phyloP scores from a whole-genome alignment of 2,888 invertebrate genomes.

The Cantharis rustica region DNA sequence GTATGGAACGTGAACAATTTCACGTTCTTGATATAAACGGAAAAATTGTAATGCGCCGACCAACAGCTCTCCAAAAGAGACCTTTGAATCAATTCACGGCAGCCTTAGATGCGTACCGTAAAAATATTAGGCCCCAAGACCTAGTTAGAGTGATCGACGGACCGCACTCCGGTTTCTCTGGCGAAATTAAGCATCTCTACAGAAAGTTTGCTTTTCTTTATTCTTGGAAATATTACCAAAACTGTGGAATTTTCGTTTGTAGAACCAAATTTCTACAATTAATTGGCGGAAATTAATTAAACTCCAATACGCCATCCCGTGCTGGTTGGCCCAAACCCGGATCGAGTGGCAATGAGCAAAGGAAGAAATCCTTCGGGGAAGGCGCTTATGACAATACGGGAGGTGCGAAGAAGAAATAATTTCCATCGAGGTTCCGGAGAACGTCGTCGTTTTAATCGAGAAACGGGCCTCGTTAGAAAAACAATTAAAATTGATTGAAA shows the following conservation, averaged over 20 bases:
- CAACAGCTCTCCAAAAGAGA: constrained; percentile 90
- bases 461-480: constrained; percentile 91
- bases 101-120: constrained; percentile 92
- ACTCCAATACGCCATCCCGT: no score
- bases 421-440: constrained; percentile 42
- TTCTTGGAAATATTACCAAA: constrained; percentile 82
- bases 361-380: not conserved
- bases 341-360: constrained; percentile 55
- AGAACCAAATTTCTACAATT: no score
- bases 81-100: constrained; percentile 88
- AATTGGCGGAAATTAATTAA: no score
- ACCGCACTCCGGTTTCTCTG: constrained; percentile 93
- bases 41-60: constrained; percentile 91
- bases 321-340: constrained; percentile 59
- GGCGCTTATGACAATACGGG: not conserved
- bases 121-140: constrained; percentile 59
- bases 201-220: constrained; percentile 94
- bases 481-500: constrained; percentile 99
- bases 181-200: constrained; percentile 96
- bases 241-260: no score
- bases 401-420: not conserved
- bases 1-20: constrained; percentile 95
- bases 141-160: constrained; percentile 98
- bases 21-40: constrained; percentile 98
- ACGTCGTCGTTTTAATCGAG: no score